These are phyloP conservation scores for Diarsia rubi DNA, from an alignment of 2,888 invertebrate species.

Conservation along the genomic window DNA sequence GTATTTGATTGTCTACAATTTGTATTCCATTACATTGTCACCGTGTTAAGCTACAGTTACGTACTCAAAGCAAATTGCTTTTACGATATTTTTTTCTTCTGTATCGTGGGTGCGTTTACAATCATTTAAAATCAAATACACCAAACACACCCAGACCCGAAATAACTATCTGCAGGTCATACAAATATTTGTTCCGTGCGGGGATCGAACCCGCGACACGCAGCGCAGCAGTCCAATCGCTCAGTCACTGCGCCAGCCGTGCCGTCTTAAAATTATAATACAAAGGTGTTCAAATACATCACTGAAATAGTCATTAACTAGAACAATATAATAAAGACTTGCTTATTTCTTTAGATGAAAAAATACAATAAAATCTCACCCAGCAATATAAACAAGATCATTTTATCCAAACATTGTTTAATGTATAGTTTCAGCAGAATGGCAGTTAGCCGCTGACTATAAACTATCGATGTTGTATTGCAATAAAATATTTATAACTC, in stretches of 20 bases:
- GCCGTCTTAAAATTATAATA: background rate
- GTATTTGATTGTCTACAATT: background rate
- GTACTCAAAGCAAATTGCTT: background rate
- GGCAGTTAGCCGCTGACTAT: slow-evolving; percentile 26
- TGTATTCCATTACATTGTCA: background rate
- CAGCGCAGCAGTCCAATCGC: no score
- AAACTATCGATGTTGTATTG: slow-evolving; percentile 28
- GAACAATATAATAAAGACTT: no score
- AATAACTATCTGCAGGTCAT: no score
- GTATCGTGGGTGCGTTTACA: no score
- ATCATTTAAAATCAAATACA: no score
- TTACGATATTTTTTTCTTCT: no score
- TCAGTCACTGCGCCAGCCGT: no score
- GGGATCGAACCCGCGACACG: no score
- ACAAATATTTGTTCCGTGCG: no score
- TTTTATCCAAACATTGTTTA: slow-evolving; percentile 66
- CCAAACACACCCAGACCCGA: no score
- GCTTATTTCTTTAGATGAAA: background rate
- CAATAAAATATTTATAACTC: slow-evolving; percentile 60
- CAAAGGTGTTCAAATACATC: background rate
- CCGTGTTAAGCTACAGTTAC: background rate
- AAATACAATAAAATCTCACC: slow-evolving; percentile 62
- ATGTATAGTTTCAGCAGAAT: slow-evolving; percentile 21
- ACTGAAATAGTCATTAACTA: background rate
- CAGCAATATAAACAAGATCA: slow-evolving; percentile 68